Evolutionary conservation across 2,113 vertebrate genomes (phyloP).

Genomic region (Martes martes): DNA sequence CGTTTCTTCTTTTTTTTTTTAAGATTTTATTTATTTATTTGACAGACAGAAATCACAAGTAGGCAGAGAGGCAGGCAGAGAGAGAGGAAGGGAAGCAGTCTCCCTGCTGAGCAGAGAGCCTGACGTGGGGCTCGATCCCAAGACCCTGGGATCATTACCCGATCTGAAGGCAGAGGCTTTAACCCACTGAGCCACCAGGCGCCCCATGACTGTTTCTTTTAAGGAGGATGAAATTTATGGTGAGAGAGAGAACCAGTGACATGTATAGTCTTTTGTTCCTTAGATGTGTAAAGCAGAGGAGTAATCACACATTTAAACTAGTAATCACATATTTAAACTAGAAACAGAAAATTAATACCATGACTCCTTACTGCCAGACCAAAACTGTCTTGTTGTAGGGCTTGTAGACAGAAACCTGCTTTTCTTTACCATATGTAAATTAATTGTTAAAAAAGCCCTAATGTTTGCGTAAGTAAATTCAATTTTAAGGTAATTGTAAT

Average conservation of each 20-base stretch:
- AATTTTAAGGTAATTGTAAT: background rate
- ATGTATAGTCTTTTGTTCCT: background rate
- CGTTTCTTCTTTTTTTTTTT: background rate
- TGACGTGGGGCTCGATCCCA: too few relatives aligned
- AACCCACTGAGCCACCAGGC: too few relatives aligned
- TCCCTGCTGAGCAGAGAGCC: too few relatives aligned
- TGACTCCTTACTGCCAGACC: background rate
- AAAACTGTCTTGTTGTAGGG: background rate
- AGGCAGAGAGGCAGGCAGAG: too few relatives aligned
- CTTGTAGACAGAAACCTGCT: background rate
- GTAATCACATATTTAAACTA: background rate
- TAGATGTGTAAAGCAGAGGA: background rate
- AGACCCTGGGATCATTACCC: too few relatives aligned
- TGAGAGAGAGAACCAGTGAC: background rate
- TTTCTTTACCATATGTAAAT: background rate
- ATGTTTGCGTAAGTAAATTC: background rate
- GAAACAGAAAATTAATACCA: background rate
- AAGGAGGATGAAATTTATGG: background rate
- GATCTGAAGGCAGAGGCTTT: too few relatives aligned
- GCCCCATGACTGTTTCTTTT: background rate
- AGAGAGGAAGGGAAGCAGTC: too few relatives aligned
- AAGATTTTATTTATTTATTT: too few relatives aligned
- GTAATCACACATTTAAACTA: background rate
- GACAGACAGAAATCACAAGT: too few relatives aligned
- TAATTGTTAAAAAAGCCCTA: background rate